Base-by-base conservation (phyloP, 2,113 vertebrate species). In the Polypterus bichir region DNA sequence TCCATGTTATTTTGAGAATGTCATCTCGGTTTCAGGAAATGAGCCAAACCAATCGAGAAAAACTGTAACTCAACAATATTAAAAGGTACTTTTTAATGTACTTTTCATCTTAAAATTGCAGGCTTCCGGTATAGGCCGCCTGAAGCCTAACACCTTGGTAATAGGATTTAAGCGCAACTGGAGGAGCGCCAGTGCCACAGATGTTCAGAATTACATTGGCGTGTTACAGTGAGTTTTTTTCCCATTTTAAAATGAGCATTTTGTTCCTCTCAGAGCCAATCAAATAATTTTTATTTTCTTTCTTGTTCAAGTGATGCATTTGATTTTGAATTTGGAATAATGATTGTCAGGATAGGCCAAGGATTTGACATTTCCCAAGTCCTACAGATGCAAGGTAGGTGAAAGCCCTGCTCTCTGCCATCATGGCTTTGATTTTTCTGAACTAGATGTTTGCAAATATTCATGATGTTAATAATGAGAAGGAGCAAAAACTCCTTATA, bases 111-210 rank as follows among this genome's bases (percentile, higher is more conserved):
- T 27, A 27, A 27, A 27, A 27, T 27, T 27, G 60, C 74, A 99
- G 96, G 90, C 89, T 49, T 87, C 93, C 0, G 96, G 96, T 70
- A 86, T 99, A 57, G 96, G 96, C 7, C 87, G 92, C 68, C 89
- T 99, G 84, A 97, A 86, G 72, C 96, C 96, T 6, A 99, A 99
- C 67, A 99, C 79, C 44, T 67, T 99, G 64, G 90, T 98, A 80
- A 76, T 97, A 3, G 96, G 96, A 63, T 98, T 97, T 75, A 98
- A 98, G 78, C 89, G 67, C 65, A 88, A 93, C 71, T 99, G 96
- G 96, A 91, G 79, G 75, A 88, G 68, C 47, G 71, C 80, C 9
- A 69, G 79, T 59, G 62, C 64, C 49, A 67, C 59, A 1, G 83
- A 86, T 61, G 82, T 96, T 62, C 87, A 93, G 72, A 88, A 71